Base-by-base conservation (phyloP, 2,888 invertebrate species). In the Cancer borealis region DNA sequence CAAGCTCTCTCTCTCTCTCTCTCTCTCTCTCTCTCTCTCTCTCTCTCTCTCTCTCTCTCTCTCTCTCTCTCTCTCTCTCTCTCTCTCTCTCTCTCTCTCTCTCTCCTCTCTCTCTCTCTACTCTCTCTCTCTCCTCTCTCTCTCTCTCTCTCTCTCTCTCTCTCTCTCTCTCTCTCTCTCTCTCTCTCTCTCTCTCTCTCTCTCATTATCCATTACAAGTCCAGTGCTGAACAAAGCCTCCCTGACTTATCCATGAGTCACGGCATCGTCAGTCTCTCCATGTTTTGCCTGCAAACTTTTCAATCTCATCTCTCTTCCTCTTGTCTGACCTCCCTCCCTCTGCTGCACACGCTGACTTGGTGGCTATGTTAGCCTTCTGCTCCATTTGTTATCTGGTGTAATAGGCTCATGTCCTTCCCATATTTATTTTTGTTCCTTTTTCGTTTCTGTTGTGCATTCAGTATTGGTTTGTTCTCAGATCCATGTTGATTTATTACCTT, bases 281-380 rank as follows among this genome's bases (percentile, higher is more conserved):
- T 66, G 66, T 66, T 66, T 66, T 66, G 66, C 66, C n/a, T 54
- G 66, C 66, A 66, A 66, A 66, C 66, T 66, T 66, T 66, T 66
- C 66, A 66, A 66, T 66, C 66, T 66, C 66, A 66, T 66, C 66
- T 66, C 66, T 66, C 66, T 66, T 66, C 66, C 66, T n/a, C 66
- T n/a, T 66, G 66, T 66, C 66, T 66, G 66, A n/a, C 66, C 66
- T 21, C n/a, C 66, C 66, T 21, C n/a, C 66, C 66, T 66, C 66
- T 66, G 66, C 66, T 66, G 66, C 66, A 21, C 66, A 66, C n/a
- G 66, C 66, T 66, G n/a, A 66, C 66, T 66, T 66, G 66, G 66
- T n/a, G n/a, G n/a, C n/a, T 66, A 66, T 4, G 21, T 66, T 14
- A n/a, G 66, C n/a, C 54, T 54, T 54, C 17, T 54, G 12, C 66